Conservation (phyloP, 2,888 invertebrate genomes). For the Drosophila paranaensis region DNA sequence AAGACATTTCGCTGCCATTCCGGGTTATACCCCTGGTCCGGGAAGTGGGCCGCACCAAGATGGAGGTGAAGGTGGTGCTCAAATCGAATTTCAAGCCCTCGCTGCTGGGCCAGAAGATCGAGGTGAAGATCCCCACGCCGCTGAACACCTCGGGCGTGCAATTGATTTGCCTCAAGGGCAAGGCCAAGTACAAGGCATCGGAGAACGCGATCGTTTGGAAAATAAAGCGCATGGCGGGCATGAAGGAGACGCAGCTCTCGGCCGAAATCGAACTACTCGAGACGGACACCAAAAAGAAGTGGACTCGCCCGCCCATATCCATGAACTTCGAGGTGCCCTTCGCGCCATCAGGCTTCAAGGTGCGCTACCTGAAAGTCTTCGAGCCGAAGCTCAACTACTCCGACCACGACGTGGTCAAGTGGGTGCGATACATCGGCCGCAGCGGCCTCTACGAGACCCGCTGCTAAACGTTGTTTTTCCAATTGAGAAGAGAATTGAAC, state of each 20-base stretch:
- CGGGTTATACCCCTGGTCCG: slow-evolving; percentile 99
- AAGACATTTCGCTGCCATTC: slow-evolving; percentile 99
- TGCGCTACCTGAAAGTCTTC: slow-evolving; percentile 99
- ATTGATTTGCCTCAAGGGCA: slow-evolving; percentile 99
- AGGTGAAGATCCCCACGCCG: slow-evolving; percentile 99
- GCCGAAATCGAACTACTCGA: slow-evolving; percentile 99
- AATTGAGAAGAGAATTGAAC: slow-evolving; percentile 42
- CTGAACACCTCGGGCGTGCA: slow-evolving; percentile 99
- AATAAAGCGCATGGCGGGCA: slow-evolving; percentile 97
- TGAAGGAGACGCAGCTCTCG: slow-evolving; percentile 99
- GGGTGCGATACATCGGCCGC: slow-evolving; percentile 99
- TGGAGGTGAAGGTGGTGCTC: slow-evolving; percentile 99
- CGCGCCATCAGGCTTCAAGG: slow-evolving; percentile 99
- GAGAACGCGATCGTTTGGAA: slow-evolving; percentile 99
- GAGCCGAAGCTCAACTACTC: slow-evolving; percentile 99
- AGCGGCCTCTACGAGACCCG: slow-evolving; percentile 99
- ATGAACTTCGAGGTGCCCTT: slow-evolving; percentile 99
- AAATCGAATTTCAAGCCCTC: slow-evolving; percentile 99
- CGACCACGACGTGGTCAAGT: slow-evolving; percentile 99
- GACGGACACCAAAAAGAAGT: slow-evolving; percentile 99
- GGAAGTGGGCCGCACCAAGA: slow-evolving; percentile 99
- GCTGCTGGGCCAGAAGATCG: slow-evolving; percentile 98
- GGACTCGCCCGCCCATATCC: slow-evolving; percentile 99
- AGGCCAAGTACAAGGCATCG: slow-evolving; percentile 99
- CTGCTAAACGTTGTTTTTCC: slow-evolving; percentile 88